These are phyloP conservation scores for Ophraella communa DNA, from an alignment of 2,888 invertebrate genomes.

Conservation along the genomic window DNA sequence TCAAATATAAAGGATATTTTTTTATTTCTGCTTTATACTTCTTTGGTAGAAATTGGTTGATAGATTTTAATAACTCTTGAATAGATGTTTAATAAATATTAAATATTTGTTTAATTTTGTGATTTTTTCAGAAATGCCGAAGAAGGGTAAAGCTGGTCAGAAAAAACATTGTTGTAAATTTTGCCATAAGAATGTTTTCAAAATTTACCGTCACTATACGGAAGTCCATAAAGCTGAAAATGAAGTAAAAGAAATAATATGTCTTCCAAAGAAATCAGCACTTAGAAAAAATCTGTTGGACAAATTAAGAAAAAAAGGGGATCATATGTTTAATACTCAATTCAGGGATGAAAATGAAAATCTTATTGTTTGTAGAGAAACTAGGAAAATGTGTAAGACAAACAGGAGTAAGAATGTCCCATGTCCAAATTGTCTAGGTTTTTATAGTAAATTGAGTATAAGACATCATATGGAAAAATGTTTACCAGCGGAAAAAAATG, in stretches of 20 bases:
- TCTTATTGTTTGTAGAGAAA: slow-evolving; percentile 11
- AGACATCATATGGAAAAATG: slow-evolving; percentile 20
- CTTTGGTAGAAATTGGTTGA: too few species aligned
- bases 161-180: slow-evolving; percentile 3
- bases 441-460: slow-evolving; percentile 12
- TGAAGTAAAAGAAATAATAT: not conserved
- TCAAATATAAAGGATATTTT: too few species aligned
- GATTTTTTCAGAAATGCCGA: too few species aligned
- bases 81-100: too few species aligned
- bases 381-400: not conserved
- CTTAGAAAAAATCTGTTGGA: slow-evolving; percentile 1
- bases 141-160: not conserved
- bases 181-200: not conserved
- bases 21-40: too few species aligned
- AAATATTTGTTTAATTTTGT: too few species aligned
- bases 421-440: slow-evolving; percentile 14
- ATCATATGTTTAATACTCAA: slow-evolving; percentile 11
- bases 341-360: slow-evolving; percentile 1
- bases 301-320: slow-evolving; percentile 11
- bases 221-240: slow-evolving; percentile 4
- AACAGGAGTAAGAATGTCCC: slow-evolving; percentile 13
- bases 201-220: slow-evolving; percentile 6
- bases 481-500: slow-evolving; percentile 3
- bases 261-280: not conserved
- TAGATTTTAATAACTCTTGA: too few species aligned